These are phyloP conservation scores for Cromileptes altivelis DNA, from an alignment of 2,113 vertebrate genomes.

Conservation along the genomic window DNA sequence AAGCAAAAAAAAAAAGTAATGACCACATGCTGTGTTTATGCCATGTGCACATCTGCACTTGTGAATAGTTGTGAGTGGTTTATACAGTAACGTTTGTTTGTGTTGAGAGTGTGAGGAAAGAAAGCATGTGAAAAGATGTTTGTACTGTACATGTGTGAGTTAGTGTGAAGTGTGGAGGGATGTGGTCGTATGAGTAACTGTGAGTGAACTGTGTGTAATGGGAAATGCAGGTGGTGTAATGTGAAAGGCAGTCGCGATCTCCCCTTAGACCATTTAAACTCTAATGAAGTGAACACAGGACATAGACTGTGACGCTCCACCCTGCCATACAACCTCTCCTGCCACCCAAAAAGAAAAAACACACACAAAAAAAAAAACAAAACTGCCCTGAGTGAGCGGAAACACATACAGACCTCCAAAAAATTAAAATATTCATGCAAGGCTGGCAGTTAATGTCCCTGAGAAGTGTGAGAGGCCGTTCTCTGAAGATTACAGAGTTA, in stretches of 20 bases:
- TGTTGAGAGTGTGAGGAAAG: slow-evolving; percentile 47
- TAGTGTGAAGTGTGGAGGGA: slow-evolving; percentile 52
- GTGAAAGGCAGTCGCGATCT: slow-evolving; percentile 79
- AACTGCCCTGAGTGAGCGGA: slow-evolving; percentile 39
- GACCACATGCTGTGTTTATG: slow-evolving; percentile 70
- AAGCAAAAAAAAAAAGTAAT: slow-evolving; percentile 41
- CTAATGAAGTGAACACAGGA: slow-evolving; percentile 86
- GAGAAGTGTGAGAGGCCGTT: slow-evolving; percentile 49
- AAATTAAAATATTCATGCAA: slow-evolving; percentile 58
- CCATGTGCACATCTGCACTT: slow-evolving; percentile 72
- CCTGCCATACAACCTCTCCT: slow-evolving; percentile 43
- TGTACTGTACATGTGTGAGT: slow-evolving; percentile 60
- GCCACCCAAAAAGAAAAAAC: slow-evolving; percentile 52
- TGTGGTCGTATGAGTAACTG: slow-evolving; percentile 55
- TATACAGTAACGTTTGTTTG: slow-evolving; percentile 60
- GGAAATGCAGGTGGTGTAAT: slow-evolving; percentile 84
- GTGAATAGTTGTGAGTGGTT: slow-evolving; percentile 63
- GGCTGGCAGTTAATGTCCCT: slow-evolving; percentile 68
- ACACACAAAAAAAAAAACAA: slow-evolving; percentile 18
- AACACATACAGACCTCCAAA: slow-evolving; percentile 47
- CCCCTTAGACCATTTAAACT: slow-evolving; percentile 82
- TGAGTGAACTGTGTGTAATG: slow-evolving; percentile 77
- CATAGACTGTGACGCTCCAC: slow-evolving; percentile 83
- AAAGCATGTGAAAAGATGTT: slow-evolving; percentile 58
- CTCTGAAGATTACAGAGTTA: slow-evolving; percentile 74